phyloP scores from a whole-genome alignment of 2,113 vertebrate species.

The Taurulus bubalis region DNA sequence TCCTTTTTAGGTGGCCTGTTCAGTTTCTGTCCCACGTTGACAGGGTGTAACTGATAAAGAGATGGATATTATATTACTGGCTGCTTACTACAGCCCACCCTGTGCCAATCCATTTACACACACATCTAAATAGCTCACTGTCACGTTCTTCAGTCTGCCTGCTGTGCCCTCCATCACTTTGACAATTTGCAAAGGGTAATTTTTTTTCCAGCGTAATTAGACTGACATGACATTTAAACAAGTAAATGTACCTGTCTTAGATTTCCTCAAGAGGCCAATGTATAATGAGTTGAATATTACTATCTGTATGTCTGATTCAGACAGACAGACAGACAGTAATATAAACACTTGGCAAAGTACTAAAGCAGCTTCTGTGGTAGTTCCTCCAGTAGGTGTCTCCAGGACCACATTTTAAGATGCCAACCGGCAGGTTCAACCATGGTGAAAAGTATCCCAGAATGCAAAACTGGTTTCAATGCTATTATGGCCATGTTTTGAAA shows the following conservation, averaged over 20 bases:
- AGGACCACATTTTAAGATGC: no score
- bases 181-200: constrained; percentile 11
- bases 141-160: constrained; percentile 21
- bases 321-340: no score
- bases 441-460: no score
- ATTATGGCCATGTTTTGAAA: no score
- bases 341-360: no score
- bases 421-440: no score
- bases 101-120: constrained; percentile 39
- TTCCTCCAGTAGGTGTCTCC: no score
- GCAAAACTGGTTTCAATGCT: no score
- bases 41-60: constrained; percentile 26
- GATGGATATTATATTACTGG: constrained; percentile 48
- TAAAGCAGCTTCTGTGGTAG: no score
- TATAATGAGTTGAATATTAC: constrained; percentile 50
- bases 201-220: not conserved
- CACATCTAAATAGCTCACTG: constrained; percentile 30
- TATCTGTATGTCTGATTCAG: no score
- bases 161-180: not conserved
- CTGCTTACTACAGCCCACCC: constrained; percentile 40
- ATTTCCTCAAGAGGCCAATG: constrained; percentile 71
- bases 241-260: not conserved
- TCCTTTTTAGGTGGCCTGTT: not conserved
- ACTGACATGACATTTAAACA: not conserved
- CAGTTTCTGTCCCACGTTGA: not conserved